Evolutionary conservation across 2,888 invertebrate species (phyloP).

Genomic region (Cerceris rybyensis): DNA sequence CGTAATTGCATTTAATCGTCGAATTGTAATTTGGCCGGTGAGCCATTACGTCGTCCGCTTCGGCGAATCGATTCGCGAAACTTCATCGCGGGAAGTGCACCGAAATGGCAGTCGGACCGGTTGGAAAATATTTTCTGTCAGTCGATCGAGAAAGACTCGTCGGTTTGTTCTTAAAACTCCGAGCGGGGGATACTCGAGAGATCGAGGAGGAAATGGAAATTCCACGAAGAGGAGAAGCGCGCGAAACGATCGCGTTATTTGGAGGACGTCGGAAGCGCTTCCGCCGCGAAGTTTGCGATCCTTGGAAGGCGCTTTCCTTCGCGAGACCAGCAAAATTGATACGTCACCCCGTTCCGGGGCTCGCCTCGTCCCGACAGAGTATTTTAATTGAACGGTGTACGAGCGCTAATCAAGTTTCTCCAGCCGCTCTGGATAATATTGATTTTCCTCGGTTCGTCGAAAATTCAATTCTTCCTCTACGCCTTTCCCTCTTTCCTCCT

Average conservation of each 20-base stretch:
- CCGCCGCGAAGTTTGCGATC: not conserved
- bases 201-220: not conserved
- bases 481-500: not conserved
- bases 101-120: no score
- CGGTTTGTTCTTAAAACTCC: not conserved
- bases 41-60: no score
- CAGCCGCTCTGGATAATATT: slow-evolving; percentile 63
- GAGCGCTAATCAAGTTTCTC: slow-evolving; percentile 67
- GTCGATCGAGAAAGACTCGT: no score
- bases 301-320: not conserved
- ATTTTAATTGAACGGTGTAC: slow-evolving; percentile 69
- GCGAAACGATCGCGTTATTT: not conserved
- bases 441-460: slow-evolving; percentile 65
- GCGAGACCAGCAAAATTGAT: slow-evolving; percentile 42
- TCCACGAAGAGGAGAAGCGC: not conserved
- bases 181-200: not conserved
- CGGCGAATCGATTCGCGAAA: no score
- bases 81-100: no score
- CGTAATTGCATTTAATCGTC: no score
- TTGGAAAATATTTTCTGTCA: no score
- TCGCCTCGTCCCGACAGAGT: slow-evolving; percentile 39
- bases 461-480: slow-evolving; percentile 60
- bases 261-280: not conserved
- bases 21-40: no score
- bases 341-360: slow-evolving; percentile 51